Base-by-base conservation (phyloP, 2,113 vertebrate species). In the Xenotilapia caudafasciata region DNA sequence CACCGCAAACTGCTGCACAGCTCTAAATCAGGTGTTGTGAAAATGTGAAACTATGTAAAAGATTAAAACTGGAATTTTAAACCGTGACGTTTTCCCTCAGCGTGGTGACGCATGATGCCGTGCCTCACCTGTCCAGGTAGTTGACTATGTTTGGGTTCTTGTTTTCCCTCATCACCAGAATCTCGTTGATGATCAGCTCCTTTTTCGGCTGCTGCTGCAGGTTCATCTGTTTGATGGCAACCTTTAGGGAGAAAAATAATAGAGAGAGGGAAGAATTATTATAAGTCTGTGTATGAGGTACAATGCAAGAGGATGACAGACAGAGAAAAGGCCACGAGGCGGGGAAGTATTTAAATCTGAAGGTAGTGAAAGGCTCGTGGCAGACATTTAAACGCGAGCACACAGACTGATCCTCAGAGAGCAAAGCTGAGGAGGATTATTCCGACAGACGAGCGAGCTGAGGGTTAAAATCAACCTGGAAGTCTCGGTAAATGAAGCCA, bases 151-250 rank as follows among this genome's bases (percentile, higher is more conserved):
- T 99, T 21, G 98, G 98, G 93, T 99, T 99, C 92, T 99, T 99
- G 96, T 99, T 99, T 99, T 99, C 98, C 98, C 98, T 98, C 98
- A 99, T 99, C 82, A 99, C 98, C 68, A 99, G 96, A 86, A 99
- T 99, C 96, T 99, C 98, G 45, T 99, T 99, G 92, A 99, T 99
- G 93, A 99, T 99, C 93, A 99, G 95, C 58, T 99, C 98, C 84
- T 99, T 99, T 94, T 99, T 99, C 2, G 98, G 98, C 94, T 99
- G 98, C 95, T 99, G 98, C 94, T 99, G 98, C 88, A 99, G 95
- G 90, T 99, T 99, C 98, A 99, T 99, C 96, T 99, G 98, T 92
- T 99, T 99, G 17, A 99, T 99, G 83, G 98, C 98, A 51, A 99
- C 98, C 98, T 77, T 99, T 90, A 83, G 80, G 35, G 4, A 15